phyloP scores from a whole-genome alignment of 2,797 vertebrate species.

The Channa striata region DNA sequence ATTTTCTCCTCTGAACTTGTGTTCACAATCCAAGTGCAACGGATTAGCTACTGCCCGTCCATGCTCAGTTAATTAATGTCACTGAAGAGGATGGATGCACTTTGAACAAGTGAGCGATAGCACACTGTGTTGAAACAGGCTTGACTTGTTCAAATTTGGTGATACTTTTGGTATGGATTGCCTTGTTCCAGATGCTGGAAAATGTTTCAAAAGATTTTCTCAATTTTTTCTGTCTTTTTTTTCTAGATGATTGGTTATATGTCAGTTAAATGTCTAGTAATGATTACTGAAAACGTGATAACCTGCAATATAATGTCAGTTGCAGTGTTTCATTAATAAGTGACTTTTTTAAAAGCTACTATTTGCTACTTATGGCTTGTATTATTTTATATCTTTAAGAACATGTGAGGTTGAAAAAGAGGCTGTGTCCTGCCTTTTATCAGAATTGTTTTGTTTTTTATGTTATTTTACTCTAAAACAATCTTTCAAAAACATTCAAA shows the following conservation, averaged over 20 bases:
- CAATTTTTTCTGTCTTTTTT: not conserved
- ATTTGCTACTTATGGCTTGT: no score
- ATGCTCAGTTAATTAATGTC: conserved; percentile 60
- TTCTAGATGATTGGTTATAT: not conserved
- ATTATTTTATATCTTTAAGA: no score
- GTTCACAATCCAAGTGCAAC: conserved; percentile 48
- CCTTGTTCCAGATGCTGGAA: not conserved
- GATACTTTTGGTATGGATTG: not conserved
- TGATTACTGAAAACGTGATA: no score
- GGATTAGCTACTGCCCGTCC: conserved; percentile 52
- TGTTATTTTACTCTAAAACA: no score
- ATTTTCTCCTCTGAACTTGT: conserved; percentile 43
- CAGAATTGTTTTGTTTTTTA: no score
- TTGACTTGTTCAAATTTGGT: conserved; percentile 3
- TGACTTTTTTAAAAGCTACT: no score
- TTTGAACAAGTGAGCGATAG: conserved; percentile 42
- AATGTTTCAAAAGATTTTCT: conserved; percentile 9
- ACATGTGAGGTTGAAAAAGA: no score
- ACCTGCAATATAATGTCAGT: no score
- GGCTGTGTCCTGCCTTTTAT: no score
- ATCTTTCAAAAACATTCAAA: no score
- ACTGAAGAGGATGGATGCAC: conserved; percentile 55
- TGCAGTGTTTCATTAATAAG: no score
- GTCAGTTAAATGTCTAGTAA: no score
- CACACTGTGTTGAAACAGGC: conserved; percentile 13